Evolutionary conservation across 2,888 invertebrate genomes (phyloP).

Genomic region (Steinernema carpocapsae): DNA sequence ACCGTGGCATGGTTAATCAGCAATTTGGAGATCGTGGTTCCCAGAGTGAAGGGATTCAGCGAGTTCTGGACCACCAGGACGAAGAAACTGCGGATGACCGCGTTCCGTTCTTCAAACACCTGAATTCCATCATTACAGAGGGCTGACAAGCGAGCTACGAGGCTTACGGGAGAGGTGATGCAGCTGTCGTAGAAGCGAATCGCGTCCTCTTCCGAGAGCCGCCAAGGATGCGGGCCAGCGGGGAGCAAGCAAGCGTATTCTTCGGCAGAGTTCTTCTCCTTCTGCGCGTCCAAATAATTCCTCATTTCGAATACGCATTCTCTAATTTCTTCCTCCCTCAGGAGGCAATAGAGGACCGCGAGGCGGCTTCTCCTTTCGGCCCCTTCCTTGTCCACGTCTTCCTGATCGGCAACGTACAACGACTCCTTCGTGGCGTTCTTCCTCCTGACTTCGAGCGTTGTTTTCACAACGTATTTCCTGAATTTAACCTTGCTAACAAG

Average conservation of each 20-base stretch:
- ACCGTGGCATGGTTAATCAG: too few relatives aligned
- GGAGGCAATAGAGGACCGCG: background rate
- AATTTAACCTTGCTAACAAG: background rate
- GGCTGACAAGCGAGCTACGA: too few relatives aligned
- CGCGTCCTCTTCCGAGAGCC: background rate
- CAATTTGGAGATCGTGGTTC: too few relatives aligned
- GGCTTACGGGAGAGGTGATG: background rate
- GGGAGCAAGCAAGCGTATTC: background rate
- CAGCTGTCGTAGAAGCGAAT: background rate
- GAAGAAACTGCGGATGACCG: too few relatives aligned
- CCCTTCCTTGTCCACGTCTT: background rate
- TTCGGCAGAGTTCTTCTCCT: background rate
- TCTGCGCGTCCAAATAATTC: background rate
- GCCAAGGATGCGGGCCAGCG: too few relatives aligned
- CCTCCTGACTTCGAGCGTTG: background rate
- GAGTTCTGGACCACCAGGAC: too few relatives aligned
- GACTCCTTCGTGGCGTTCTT: background rate
- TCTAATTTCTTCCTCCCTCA: background rate
- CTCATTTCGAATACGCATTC: conserved; percentile 12
- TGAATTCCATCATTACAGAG: too few relatives aligned
- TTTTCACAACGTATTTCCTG: background rate
- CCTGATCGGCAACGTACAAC: background rate
- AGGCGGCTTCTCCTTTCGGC: background rate
- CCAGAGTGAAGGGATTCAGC: too few relatives aligned
- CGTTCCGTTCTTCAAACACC: too few relatives aligned